Base-by-base conservation (phyloP, 2,888 invertebrate species). In the Myopa tessellatipennis region DNA sequence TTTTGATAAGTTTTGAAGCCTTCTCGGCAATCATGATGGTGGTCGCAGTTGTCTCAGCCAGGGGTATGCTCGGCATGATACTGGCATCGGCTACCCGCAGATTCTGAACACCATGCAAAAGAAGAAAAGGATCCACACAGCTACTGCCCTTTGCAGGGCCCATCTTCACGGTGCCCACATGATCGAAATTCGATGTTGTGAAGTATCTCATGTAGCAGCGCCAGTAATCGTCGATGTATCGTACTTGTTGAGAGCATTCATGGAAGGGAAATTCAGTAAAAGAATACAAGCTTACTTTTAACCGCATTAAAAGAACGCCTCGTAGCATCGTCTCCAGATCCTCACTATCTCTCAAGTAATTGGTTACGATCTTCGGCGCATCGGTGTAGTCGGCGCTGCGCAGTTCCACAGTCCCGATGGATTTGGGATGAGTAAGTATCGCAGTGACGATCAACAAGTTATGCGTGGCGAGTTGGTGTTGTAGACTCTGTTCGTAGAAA, bases 11-110 rank as follows among this genome's bases (percentile, higher is more conserved):
- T 52, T 95, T 95, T 14, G 95, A 92, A 0, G 92, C 94, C 84
- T 95, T 95, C 86, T 96, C 96, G 0, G 93, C 96, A 74, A 96
- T 95, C 95, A 96, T 96, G 52, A 96, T 94, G 0, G 93, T 92
- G 0, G 95, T 95, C 0, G 95, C 95, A 85, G 96, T 95, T 0
- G 95, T 95, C 87, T 96, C 95, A 0, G 94, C 95, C 72, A 91
- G 93, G 0, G 93, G 55, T 18, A 75, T 52, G 63, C 18, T 26
- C 12, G 55, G 45, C 50, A 67, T 79, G 63, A 78, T 80, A 77
- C 95, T 94, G 0, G 94, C 95, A 85, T 95, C 95, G 0, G 92
- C 91, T 0, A 95, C 93, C 58, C 95, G 90, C 1, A 95, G 88
- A 12, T 92, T 92, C 18, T 90, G 86, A 0, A 94, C 90, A 0